Evolutionary conservation across 1,140 invertebrate species (phyloP), one percentile per base, ranked within the genome.

Genomic region (Megalonaias nervosa): DNA sequence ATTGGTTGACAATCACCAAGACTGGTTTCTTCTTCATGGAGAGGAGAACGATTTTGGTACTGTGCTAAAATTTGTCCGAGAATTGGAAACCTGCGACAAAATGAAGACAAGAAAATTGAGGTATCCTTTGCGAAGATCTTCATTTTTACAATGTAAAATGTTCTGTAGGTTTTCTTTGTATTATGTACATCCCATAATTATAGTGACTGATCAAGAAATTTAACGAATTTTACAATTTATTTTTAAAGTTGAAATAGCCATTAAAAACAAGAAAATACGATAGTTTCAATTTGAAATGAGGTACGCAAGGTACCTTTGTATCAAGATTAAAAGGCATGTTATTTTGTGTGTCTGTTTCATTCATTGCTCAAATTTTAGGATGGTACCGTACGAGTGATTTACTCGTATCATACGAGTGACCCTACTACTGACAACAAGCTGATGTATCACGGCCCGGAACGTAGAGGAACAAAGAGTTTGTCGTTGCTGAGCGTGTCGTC

Each of bases 31-130:
- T 6, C 23, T 75, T 11, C 19, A 16, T 16, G 73, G 65, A 17
- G 23, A 75, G 58, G 73, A 67, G 23, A 67, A 60, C 19, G 38
- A 67, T 12, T 75, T 68, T 26, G 65, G 65, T 0, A 75, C 73
- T 38, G 73, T 75, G 14, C 57, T 75, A 19, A 75, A 75, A 55
- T 75, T 75, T 75, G 73, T 75, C 57, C 67, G 65, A n/a, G 60
- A 59, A 48, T 60, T 68, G 17, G 26, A 75, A 1, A 75, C 73
- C 26, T 75, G 73, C 26, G 73, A 75, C 21, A 48, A 67, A 19
- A 38, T 21, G 74, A 75, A 9, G 71, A 73, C 23, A 55, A 61
- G 57, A 48, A 19, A 3, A 66, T 73, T 56, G 17, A 55, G 31
- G 71, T 73, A 21, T 19, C 11, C 4, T 48, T 48, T 11, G 38